Conservation (phyloP, 2,797 vertebrate genomes). For the Enteromius viviparus region DNA sequence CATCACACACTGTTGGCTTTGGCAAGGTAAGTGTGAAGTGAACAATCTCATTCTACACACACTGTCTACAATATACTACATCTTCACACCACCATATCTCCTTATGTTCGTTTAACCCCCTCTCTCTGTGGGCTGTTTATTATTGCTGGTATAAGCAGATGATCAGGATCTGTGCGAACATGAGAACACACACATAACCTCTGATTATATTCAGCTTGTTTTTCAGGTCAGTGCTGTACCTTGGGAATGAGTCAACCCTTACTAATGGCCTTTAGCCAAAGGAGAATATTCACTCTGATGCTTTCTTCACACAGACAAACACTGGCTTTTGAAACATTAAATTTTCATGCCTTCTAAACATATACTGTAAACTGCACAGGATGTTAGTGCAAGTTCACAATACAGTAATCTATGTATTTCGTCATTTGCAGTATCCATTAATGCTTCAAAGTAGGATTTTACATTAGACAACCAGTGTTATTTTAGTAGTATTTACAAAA, state of each 20-base stretch:
- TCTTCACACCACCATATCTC: slow-evolving; percentile 25
- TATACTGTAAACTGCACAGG: not conserved
- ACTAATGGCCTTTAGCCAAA: slow-evolving; percentile 22
- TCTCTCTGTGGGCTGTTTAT: slow-evolving; percentile 19
- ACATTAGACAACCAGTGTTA: not conserved
- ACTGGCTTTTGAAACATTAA: slow-evolving; percentile 12
- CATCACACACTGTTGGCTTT: slow-evolving; percentile 13
- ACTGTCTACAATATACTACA: slow-evolving; percentile 26
- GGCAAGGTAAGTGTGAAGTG: slow-evolving; percentile 24
- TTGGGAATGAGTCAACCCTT: slow-evolving; percentile 33
- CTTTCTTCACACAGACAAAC: slow-evolving; percentile 1
- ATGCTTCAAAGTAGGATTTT: not conserved
- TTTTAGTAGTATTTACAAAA: not conserved
- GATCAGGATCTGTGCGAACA: slow-evolving; percentile 6
- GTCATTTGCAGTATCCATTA: slow-evolving; percentile 1
- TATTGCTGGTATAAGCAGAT: slow-evolving; percentile 31
- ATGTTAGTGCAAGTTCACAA: not conserved
- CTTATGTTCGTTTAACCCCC: slow-evolving; percentile 8
- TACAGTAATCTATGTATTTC: not conserved
- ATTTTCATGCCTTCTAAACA: slow-evolving; percentile 7
- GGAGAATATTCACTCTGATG: not conserved
- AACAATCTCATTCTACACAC: slow-evolving; percentile 21
- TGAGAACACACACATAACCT: not conserved
- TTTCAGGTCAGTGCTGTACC: slow-evolving; percentile 34
- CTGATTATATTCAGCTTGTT: slow-evolving; percentile 28